Conservation (phyloP, 1,140 invertebrate genomes). For the Elymnias hypermnestra region DNA sequence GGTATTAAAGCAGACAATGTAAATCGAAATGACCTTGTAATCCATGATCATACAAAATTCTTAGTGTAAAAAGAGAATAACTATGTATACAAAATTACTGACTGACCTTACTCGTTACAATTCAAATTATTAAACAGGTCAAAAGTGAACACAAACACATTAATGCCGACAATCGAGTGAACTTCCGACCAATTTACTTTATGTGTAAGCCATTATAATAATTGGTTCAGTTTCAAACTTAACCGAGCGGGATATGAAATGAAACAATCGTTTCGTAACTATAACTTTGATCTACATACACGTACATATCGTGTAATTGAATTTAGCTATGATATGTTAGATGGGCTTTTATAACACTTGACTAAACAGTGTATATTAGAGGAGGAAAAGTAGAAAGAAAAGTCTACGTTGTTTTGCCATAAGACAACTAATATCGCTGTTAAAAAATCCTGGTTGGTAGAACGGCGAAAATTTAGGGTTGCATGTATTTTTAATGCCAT, state of each 20-base stretch:
- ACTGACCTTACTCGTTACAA: constrained; percentile 14
- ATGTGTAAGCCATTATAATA: constrained; percentile 61
- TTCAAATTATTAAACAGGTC: constrained; percentile 26
- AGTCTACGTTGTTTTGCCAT: too few relatives aligned
- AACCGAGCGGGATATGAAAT: constrained; percentile 12
- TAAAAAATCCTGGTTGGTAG: too few relatives aligned
- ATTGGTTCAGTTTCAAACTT: constrained; percentile 53
- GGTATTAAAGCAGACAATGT: too few relatives aligned
- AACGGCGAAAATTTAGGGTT: too few relatives aligned
- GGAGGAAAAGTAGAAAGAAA: too few relatives aligned
- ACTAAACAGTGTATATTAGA: too few relatives aligned
- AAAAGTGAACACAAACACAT: constrained; percentile 32
- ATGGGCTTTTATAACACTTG: too few relatives aligned
- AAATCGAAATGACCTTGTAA: too few relatives aligned
- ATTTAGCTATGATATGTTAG: neutral
- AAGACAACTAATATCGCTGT: too few relatives aligned
- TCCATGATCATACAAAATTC: too few relatives aligned
- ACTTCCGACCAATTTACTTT: constrained; percentile 55
- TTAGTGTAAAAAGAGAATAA: too few relatives aligned
- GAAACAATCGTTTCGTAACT: constrained; percentile 7
- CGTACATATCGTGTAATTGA: neutral
- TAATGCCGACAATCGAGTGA: constrained; percentile 43
- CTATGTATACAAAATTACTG: constrained; percentile 11
- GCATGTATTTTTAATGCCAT: too few relatives aligned
- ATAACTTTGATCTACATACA: constrained; percentile 5